Base-by-base conservation (phyloP, 1,140 invertebrate genomes). In the Drosophila funebris region DNA sequence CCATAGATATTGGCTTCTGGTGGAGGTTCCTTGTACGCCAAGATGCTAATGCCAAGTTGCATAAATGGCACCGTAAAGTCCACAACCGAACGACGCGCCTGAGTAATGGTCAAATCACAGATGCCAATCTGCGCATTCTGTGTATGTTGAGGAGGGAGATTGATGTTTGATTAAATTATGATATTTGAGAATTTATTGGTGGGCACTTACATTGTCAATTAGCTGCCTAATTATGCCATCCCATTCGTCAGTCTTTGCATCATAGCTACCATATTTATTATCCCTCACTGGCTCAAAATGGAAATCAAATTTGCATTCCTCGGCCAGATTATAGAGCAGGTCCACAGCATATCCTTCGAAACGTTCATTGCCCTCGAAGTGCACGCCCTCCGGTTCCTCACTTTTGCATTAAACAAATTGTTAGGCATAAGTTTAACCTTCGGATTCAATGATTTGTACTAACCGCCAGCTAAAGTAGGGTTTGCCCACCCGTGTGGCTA, bases 41-140 rank as follows among this genome's bases (percentile, higher is more conserved):
- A 92, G 90, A 98, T 97, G 66, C 96, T 96, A 69, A 97, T 96
- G 93, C 95, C 96, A 2, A 97, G 83, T 73, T 96, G 96, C 97
- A 98, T 98, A 78, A 98, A 98, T 0, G 97, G 97, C 82, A 96
- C 96, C 0, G 96, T 97, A 83, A 98, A 98, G 85, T 98, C 97
- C 0, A 98, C 96, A 0, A 94, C 96, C 41, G 93, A 93, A 63
- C 96, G 95, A 13, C 97, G 93, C 24, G 96, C 95, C 58, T 96
- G 96, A 2, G 97, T 98, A 41, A 98, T 98, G 0, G 97, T 98
- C 31, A 98, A 92, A 91, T 98, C 97, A 70, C 96, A 97, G 31
- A 98, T 95, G 0, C 96, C 97, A 9, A 98, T 92, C 92, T 98
- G 97, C 6, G 97, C 97, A 93, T 95, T 96, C 95, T 97, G 46